A percentile compares a stretch with the other conserved stretches of the same genome.
Evolutionary conservation across 2,888 invertebrate species (phyloP).

Genomic region (Phyto melanocephala): DNA sequence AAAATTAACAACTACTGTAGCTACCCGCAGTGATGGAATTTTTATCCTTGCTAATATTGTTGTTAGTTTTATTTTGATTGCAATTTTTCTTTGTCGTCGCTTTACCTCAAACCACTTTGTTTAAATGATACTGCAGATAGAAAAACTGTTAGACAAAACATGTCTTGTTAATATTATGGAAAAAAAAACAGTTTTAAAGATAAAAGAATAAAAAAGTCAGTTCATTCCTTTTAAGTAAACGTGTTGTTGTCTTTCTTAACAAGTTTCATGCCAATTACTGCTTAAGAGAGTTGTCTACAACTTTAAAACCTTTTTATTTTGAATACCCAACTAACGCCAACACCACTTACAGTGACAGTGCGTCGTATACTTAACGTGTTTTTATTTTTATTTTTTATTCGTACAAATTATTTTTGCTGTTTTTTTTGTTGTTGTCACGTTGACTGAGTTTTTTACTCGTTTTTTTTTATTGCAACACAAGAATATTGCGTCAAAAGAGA

Average conservation of each 20-base stretch:
- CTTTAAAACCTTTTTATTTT: not conserved
- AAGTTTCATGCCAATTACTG: constrained; percentile 38
- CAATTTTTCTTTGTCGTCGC: constrained; percentile 5
- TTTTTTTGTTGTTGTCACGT: constrained; percentile 2
- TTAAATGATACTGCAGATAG: not conserved
- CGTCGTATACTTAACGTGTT: constrained; percentile 24
- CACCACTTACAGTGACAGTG: constrained; percentile 9
- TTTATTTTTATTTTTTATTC: not conserved
- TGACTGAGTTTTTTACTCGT: constrained; percentile 6
- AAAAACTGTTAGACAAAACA: constrained; percentile 30
- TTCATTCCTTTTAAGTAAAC: constrained; percentile 44
- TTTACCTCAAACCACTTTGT: constrained; percentile 1
- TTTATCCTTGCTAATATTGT: constrained; percentile 36
- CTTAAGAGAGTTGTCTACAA: not conserved
- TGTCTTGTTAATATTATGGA: constrained; percentile 42
- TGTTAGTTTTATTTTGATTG: constrained; percentile 25
- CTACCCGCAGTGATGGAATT: constrained; percentile 24
- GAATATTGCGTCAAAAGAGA: constrained; percentile 50
- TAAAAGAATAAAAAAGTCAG: constrained; percentile 4
- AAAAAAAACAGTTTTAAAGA: constrained; percentile 8
- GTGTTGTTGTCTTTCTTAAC: constrained; percentile 41
- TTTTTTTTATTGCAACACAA: constrained; percentile 15
- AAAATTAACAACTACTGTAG: not conserved
- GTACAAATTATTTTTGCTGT: not conserved
- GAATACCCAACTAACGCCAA: not conserved